phyloP scores from a whole-genome alignment of 1,140 invertebrate genomes.

The Leptinotarsa lineolata region DNA sequence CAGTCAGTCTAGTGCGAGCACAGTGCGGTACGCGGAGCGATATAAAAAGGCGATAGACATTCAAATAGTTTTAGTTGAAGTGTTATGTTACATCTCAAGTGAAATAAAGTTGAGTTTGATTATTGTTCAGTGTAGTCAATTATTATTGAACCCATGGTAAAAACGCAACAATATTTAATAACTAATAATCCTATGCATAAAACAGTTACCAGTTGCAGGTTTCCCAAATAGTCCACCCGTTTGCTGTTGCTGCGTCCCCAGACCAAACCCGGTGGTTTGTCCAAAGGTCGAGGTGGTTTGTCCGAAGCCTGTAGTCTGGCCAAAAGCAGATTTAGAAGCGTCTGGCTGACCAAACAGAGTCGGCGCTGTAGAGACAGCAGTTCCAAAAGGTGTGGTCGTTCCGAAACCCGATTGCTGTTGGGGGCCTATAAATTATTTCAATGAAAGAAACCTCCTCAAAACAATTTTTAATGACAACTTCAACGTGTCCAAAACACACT shows the following conservation, averaged over 20 bases:
- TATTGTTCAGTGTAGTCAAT: too few relatives aligned
- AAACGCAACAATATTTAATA: not conserved
- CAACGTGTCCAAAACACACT: not conserved
- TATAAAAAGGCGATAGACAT: too few relatives aligned
- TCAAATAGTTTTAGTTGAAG: too few relatives aligned
- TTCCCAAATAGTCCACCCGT: constrained; percentile 38
- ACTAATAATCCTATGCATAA: not conserved
- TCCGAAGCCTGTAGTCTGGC: constrained; percentile 48
- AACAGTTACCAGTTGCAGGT: constrained; percentile 26
- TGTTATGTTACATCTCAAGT: too few relatives aligned
- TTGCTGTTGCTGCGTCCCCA: constrained; percentile 29
- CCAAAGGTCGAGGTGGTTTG: constrained; percentile 55
- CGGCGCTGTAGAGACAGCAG: constrained; percentile 50
- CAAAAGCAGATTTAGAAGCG: constrained; percentile 52
- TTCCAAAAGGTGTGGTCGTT: constrained; percentile 43
- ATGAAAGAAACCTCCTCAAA: not conserved
- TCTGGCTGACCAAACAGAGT: constrained; percentile 58
- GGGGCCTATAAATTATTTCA: constrained; percentile 29
- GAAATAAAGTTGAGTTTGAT: too few relatives aligned
- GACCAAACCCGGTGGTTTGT: constrained; percentile 48
- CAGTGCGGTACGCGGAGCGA: too few relatives aligned
- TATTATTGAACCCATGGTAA: too few relatives aligned
- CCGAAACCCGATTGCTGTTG: constrained; percentile 43
- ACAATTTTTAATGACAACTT: not conserved
- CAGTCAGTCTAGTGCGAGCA: too few relatives aligned